phyloP scores from a whole-genome alignment of 2,797 vertebrate genomes.

The Macropus fuliginosus region DNA sequence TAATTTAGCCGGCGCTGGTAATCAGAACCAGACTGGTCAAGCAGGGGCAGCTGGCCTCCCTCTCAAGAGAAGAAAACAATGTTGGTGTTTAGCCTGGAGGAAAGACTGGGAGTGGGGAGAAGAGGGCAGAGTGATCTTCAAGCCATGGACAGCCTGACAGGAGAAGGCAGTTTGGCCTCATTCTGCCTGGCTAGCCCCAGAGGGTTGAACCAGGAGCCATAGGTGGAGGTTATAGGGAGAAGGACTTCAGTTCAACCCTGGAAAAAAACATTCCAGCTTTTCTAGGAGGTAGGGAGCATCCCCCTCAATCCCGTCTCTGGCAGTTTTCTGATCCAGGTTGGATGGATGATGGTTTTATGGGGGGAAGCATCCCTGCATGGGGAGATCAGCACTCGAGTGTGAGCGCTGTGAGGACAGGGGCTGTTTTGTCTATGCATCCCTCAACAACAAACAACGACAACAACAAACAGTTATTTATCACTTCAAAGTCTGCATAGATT shows the following conservation, averaged over 20 bases:
- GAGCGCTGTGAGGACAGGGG: not conserved
- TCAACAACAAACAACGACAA: not conserved
- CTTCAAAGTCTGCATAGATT: fast-evolving
- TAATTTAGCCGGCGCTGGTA: not conserved
- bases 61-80: not conserved
- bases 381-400: no score
- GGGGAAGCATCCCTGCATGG: not conserved
- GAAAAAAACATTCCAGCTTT: not conserved
- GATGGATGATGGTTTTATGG: not conserved
- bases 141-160: not conserved
- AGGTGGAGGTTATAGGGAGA: not conserved
- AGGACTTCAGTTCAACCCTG: not conserved
- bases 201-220: not conserved
- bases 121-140: not conserved
- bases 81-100: not conserved
- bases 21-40: not conserved
- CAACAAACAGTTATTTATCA: no score
- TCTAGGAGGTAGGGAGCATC: not conserved
- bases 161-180: not conserved
- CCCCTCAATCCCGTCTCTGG: not conserved
- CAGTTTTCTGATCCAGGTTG: not conserved
- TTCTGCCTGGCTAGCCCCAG: not conserved
- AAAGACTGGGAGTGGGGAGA: not conserved
- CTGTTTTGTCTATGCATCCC: not conserved
- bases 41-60: fast-evolving